A percentile compares a stretch with the other conserved stretches of the same genome.
phyloP scores from a whole-genome alignment of 1,140 invertebrate genomes.

The Spodoptera litura region DNA sequence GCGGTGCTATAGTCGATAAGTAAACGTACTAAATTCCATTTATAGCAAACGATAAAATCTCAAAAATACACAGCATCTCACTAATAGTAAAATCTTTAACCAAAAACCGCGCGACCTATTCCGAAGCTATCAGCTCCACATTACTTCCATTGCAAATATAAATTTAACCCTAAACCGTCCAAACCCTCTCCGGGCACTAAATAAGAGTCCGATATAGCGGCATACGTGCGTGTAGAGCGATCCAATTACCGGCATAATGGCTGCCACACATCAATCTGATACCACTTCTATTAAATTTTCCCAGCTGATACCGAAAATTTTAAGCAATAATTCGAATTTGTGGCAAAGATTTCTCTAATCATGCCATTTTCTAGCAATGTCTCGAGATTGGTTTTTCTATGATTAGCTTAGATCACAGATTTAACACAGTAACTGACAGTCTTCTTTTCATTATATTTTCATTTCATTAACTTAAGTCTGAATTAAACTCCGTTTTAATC shows the following conservation, averaged over 20 bases:
- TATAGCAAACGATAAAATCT: too few species aligned
- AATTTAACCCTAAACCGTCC: not conserved
- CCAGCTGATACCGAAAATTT: not conserved
- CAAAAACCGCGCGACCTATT: not conserved
- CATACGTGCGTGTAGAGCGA: conserved; percentile 8
- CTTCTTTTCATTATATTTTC: too few species aligned
- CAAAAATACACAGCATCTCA: too few species aligned
- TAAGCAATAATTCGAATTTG: not conserved
- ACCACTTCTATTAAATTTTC: conserved; percentile 27
- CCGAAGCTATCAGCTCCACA: not conserved
- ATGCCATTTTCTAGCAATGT: too few species aligned
- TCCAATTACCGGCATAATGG: conserved; percentile 33
- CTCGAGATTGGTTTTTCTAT: too few species aligned
- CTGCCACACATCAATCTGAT: conserved; percentile 20
- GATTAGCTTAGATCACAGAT: too few species aligned
- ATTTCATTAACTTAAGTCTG: too few species aligned
- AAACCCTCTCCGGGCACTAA: not conserved
- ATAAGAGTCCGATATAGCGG: conserved; percentile 13
- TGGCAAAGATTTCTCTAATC: not conserved
- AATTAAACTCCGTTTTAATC: too few species aligned
- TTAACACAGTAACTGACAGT: too few species aligned
- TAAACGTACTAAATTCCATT: too few species aligned
- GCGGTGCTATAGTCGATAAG: too few species aligned
- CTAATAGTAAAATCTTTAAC: too few species aligned
- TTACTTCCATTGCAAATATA: conserved; percentile 10